Evolutionary conservation across 92 coral and sea anemone genomes (phyloP), one percentile per base, ranked within the genome.

Genomic region (Zoanthus gigantus): DNA sequence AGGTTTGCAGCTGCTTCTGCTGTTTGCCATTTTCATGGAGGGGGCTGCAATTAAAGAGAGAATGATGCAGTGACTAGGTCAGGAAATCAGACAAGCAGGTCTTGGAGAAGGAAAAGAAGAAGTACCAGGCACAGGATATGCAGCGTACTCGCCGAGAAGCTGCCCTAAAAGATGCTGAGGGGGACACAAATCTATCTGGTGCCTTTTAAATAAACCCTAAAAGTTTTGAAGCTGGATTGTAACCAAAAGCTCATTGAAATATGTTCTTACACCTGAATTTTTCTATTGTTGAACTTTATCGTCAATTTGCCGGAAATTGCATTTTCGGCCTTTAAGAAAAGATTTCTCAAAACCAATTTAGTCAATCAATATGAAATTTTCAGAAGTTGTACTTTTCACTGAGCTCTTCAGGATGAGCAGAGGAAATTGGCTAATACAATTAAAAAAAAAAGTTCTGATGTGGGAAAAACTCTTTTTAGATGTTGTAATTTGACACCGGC

Each of bases 1-100:
- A 72, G 72, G 47, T 87, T 80, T 68, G 85, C 90, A 9, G 71
- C 82, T 46, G 85, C 90, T 17, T 87, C 90, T 87, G 72, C 90
- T 58, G 85, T 77, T 82, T 87, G 90, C 75, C 85, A 78, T 74
- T 87, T 78, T 66, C 85, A 87, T 74, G 83, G 90, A 44, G 90
- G 90, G 85, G 15, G 90, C 90, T 7, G 42, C 85, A 61, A 77
- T 45, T n/a, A 87, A 82, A n/a, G n/a, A n/a, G n/a, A n/a, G n/a
- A n/a, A n/a, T n/a, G n/a, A n/a, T n/a, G n/a, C n/a, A n/a, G n/a
- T n/a, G n/a, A n/a, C n/a, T n/a, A n/a, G n/a, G n/a, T n/a, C n/a
- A n/a, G n/a, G n/a, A 86, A 86, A 77, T 78, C 84, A 45, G 89
- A 85, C 46, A 4, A 9, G 52, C 66, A 86, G 48, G 29, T 45